Percentiles rank a stretch among this genome's conserved stretches.
These are phyloP conservation scores for Xylota sylvarum DNA, from an alignment of 2,888 invertebrate genomes.

Conservation along the genomic window DNA sequence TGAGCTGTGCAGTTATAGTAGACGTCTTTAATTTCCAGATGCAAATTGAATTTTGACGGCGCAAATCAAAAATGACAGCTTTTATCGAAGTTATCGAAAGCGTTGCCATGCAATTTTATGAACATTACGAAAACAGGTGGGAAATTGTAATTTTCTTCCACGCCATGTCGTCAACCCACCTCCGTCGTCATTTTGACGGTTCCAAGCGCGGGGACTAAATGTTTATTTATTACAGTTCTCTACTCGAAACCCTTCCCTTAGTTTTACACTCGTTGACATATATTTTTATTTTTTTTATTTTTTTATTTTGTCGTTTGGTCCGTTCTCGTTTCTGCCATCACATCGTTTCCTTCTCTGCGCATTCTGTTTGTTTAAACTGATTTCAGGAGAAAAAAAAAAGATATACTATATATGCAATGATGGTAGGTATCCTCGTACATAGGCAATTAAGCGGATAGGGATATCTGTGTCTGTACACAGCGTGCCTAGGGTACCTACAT, in stretches of 20 bases:
- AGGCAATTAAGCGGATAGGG: slow-evolving; percentile 60
- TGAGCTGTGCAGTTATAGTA: background rate
- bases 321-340: slow-evolving; percentile 25
- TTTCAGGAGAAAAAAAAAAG: slow-evolving; percentile 48
- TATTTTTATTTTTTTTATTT: background rate
- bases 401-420: slow-evolving; percentile 21
- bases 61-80: slow-evolving; percentile 53
- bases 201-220: slow-evolving; percentile 22
- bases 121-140: slow-evolving; percentile 36
- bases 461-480: slow-evolving; percentile 31
- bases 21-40: slow-evolving; percentile 50
- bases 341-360: slow-evolving; percentile 15
- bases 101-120: slow-evolving; percentile 20
- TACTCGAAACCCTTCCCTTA: slow-evolving; percentile 22
- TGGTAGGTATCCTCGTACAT: slow-evolving; percentile 37
- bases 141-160: slow-evolving; percentile 64
- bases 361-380: slow-evolving; percentile 68
- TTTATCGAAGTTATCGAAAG: slow-evolving; percentile 41
- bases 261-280: slow-evolving; percentile 41
- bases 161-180: background rate
- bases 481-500: background rate
- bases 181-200: background rate
- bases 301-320: background rate
- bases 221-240: slow-evolving; percentile 50
- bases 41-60: slow-evolving; percentile 58